A percentile compares a stretch with the other conserved stretches of the same genome.
phyloP scores from a whole-genome alignment of 2,113 vertebrate genomes.

The Amphiprion ocellaris region DNA sequence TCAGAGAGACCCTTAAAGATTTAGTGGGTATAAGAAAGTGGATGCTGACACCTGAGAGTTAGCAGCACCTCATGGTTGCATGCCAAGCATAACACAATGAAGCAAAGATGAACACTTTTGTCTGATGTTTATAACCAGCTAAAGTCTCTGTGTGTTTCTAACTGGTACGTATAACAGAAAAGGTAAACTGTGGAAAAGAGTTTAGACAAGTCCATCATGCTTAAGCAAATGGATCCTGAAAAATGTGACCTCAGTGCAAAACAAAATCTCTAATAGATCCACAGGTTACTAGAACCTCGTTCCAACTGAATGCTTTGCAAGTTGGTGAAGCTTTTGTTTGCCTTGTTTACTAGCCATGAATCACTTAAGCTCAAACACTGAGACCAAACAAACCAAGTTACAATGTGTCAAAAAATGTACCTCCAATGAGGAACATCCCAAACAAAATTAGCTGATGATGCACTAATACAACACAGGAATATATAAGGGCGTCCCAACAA shows the following conservation, averaged over 20 bases:
- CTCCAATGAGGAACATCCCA: not conserved
- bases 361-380: not conserved
- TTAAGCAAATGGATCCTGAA: not conserved
- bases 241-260: not conserved
- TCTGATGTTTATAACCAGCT: slow-evolving; percentile 1
- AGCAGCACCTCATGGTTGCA: not conserved
- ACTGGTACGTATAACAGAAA: not conserved
- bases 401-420: not conserved
- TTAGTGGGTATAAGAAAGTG: not conserved
- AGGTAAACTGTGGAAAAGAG: not conserved
- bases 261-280: not conserved
- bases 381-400: slow-evolving; percentile 16
- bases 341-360: slow-evolving; percentile 7
- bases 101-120: not conserved
- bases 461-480: not conserved
- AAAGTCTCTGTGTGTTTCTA: not conserved
- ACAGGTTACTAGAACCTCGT: not conserved
- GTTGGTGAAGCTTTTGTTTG: not conserved
- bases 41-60: slow-evolving; percentile 17
- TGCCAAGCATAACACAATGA: not conserved
- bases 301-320: not conserved
- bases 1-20: not conserved
- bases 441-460: slow-evolving; percentile 8
- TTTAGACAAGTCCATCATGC: not conserved
- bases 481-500: not conserved